Evolutionary conservation across 2,797 vertebrate species (phyloP).

Genomic region (Nyctalus aviator): DNA sequence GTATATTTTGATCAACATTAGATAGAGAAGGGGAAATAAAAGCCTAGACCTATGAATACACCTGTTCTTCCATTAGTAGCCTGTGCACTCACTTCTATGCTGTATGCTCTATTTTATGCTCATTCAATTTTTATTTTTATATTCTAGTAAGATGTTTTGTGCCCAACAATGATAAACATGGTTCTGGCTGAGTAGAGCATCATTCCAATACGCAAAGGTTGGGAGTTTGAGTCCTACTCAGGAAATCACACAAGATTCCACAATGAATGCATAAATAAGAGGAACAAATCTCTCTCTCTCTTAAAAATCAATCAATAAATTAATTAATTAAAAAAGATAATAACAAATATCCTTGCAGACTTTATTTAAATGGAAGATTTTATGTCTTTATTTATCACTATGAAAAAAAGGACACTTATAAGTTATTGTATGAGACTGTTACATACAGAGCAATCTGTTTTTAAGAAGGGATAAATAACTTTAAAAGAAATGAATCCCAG

Average conservation of each 20-base stretch:
- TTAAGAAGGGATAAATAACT: slow-evolving; percentile 25
- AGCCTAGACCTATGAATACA: not conserved
- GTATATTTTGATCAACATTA: slow-evolving; percentile 14
- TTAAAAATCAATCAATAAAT: not conserved
- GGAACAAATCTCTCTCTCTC: not conserved
- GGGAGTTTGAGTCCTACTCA: not conserved
- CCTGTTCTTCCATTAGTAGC: not conserved
- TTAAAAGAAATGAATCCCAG: slow-evolving; percentile 25
- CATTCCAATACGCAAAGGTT: not conserved
- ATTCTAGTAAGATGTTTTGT: not conserved
- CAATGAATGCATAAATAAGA: not conserved
- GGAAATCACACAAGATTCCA: not conserved
- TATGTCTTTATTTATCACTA: slow-evolving; percentile 34
- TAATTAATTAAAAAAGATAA: not conserved
- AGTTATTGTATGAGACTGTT: not conserved
- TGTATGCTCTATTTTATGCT: not conserved
- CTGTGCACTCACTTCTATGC: not conserved
- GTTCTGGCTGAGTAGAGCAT: not conserved
- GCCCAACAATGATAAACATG: not conserved
- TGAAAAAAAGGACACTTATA: not conserved
- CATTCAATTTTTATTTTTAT: slow-evolving; percentile 27
- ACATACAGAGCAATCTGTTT: not conserved
- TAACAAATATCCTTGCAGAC: not conserved
- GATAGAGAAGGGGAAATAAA: not conserved
- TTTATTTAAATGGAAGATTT: slow-evolving; percentile 21